Conservation (phyloP, 2,113 vertebrate species). For the Corythornis cristatus region DNA sequence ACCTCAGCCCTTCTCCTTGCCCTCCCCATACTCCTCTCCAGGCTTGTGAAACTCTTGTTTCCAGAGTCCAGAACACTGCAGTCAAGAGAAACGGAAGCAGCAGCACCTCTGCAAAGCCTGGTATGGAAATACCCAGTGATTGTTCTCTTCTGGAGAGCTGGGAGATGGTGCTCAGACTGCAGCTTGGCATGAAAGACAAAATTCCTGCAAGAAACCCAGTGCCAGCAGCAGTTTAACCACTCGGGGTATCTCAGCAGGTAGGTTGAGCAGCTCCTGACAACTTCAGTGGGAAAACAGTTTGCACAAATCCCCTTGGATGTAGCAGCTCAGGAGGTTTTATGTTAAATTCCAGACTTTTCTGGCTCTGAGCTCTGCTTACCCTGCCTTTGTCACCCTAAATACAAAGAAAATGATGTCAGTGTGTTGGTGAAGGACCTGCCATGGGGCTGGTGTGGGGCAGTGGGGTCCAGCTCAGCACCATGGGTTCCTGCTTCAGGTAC, state of each 20-base stretch:
- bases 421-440: background rate
- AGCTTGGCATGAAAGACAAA: background rate
- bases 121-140: rapidly evolving
- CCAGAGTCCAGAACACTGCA: background rate
- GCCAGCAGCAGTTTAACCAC: background rate
- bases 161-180: background rate
- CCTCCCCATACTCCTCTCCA: background rate
- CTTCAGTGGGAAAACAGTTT: background rate
- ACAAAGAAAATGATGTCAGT: background rate
- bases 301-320: background rate
- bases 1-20: background rate
- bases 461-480: rapidly evolving
- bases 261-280: background rate
- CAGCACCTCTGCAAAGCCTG: background rate
- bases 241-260: background rate
- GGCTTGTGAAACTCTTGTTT: rapidly evolving
- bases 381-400: background rate
- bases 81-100: background rate
- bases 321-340: background rate
- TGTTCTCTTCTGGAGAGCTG: background rate
- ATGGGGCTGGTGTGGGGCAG: background rate
- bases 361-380: background rate
- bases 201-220: background rate
- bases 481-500: background rate
- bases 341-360: background rate